These are phyloP conservation scores for Eumacrocentrus americanus DNA, from an alignment of 2,888 invertebrate genomes.

Conservation along the genomic window DNA sequence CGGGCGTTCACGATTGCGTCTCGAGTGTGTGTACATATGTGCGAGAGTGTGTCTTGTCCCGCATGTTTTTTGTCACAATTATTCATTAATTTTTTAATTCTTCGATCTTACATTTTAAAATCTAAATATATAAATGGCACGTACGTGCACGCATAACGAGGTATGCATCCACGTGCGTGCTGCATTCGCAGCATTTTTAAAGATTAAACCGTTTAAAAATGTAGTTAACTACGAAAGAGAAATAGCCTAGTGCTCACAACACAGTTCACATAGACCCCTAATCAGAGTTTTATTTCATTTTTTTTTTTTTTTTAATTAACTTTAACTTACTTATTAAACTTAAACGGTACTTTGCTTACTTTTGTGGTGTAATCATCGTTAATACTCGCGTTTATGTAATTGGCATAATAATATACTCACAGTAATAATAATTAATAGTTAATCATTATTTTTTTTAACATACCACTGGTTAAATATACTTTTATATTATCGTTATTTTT, in stretches of 20 bases:
- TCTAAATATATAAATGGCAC: conserved; percentile 25
- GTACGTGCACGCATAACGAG: conserved; percentile 18
- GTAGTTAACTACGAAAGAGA: conserved; percentile 47
- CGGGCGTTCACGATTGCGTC: conserved; percentile 9
- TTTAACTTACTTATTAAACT: conserved; percentile 25
- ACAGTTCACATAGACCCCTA: conserved; percentile 46
- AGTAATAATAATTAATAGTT: conserved; percentile 40
- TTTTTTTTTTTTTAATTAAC: conserved; percentile 27
- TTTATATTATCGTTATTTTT: conserved; percentile 52
- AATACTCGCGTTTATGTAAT: conserved; percentile 53
- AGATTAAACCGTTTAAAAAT: conserved; percentile 40
- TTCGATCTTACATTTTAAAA: not conserved
- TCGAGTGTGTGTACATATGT: conserved; percentile 6
- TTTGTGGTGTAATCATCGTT: conserved; percentile 37
- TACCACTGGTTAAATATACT: conserved; percentile 47
- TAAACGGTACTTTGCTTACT: conserved; percentile 21
- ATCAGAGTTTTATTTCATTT: conserved; percentile 33
- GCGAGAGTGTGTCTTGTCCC: not conserved
- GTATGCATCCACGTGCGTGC: conserved; percentile 13
- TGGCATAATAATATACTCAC: conserved; percentile 51
- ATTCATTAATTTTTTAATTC: conserved; percentile 13
- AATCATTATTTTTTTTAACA: conserved; percentile 33
- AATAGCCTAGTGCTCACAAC: conserved; percentile 53
- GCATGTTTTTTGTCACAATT: conserved; percentile 11
- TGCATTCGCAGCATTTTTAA: conserved; percentile 19